Evolutionary conservation across 2,888 invertebrate species (phyloP).

Genomic region (Aleiodes leptofemur): DNA sequence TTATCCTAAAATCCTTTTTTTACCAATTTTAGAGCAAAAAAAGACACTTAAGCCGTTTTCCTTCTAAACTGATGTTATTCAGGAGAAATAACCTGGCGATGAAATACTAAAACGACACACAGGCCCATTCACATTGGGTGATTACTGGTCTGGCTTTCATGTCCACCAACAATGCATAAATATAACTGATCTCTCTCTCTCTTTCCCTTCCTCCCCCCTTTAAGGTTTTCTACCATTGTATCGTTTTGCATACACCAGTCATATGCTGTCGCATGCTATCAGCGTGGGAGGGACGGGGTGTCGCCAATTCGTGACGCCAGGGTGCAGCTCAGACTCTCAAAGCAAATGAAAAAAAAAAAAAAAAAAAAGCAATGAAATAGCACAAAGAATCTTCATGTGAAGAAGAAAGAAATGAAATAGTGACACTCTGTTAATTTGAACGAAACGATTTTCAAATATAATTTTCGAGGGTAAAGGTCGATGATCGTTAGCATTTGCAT

Average conservation of each 20-base stretch:
- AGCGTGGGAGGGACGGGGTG: constrained; percentile 64
- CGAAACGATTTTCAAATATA: constrained; percentile 4
- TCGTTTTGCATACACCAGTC: constrained; percentile 60
- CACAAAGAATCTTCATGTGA: neutral
- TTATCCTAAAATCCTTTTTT: too few relatives aligned
- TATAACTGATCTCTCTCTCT: constrained; percentile 62
- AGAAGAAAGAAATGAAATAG: neutral
- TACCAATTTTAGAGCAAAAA: too few relatives aligned
- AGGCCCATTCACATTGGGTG: constrained; percentile 62
- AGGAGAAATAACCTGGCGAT: constrained; percentile 56
- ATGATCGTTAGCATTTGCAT: constrained; percentile 30
- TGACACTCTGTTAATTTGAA: constrained; percentile 1
- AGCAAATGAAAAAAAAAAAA: neutral
- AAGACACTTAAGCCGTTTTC: too few relatives aligned
- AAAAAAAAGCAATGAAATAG: neutral
- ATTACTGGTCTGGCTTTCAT: constrained; percentile 68
- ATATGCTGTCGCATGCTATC: constrained; percentile 68
- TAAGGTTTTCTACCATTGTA: constrained; percentile 66
- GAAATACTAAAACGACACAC: constrained; percentile 65
- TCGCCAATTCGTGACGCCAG: constrained; percentile 30
- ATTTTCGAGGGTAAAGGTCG: constrained; percentile 18
- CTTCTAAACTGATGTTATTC: neutral
- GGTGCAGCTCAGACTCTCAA: constrained; percentile 21
- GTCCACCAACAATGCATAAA: constrained; percentile 71
- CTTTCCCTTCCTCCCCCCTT: constrained; percentile 52